Evolutionary conservation across 2,797 vertebrate species (phyloP).

Genomic region (Gallinago nigripennis): DNA sequence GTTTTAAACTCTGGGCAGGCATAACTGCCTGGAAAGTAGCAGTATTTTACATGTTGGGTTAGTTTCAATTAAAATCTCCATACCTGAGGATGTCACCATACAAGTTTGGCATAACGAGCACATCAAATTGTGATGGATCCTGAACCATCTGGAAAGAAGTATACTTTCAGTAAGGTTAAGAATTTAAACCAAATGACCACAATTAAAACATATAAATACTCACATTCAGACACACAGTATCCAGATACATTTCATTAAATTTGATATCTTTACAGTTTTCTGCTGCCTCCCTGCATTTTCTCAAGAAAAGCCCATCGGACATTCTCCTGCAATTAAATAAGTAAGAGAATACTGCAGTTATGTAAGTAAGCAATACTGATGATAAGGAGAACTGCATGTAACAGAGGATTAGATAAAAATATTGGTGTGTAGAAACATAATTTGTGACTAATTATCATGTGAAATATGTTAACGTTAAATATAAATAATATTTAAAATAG

Average conservation of each 20-base stretch:
- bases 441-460: background rate
- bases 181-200: background rate
- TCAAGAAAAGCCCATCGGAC: constrained; percentile 96
- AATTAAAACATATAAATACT: constrained; percentile 48
- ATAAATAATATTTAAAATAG: background rate
- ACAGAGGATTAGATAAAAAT: background rate
- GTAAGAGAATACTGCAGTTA: background rate
- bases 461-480: background rate
- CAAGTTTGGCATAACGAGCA: constrained; percentile 97
- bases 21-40: background rate
- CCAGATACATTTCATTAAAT: constrained; percentile 98
- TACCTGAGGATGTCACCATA: constrained; percentile 98
- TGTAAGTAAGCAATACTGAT: background rate
- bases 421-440: background rate
- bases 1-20: background rate
- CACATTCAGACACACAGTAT: constrained; percentile 97
- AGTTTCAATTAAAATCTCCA: background rate
- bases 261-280: constrained; percentile 96
- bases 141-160: constrained; percentile 90
- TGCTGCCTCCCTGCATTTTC: constrained; percentile 94
- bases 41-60: background rate
- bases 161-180: background rate
- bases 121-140: constrained; percentile 94
- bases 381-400: background rate
- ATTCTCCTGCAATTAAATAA: constrained; percentile 86